phyloP scores from a whole-genome alignment of 2,797 vertebrate genomes.

The Picus viridis region DNA sequence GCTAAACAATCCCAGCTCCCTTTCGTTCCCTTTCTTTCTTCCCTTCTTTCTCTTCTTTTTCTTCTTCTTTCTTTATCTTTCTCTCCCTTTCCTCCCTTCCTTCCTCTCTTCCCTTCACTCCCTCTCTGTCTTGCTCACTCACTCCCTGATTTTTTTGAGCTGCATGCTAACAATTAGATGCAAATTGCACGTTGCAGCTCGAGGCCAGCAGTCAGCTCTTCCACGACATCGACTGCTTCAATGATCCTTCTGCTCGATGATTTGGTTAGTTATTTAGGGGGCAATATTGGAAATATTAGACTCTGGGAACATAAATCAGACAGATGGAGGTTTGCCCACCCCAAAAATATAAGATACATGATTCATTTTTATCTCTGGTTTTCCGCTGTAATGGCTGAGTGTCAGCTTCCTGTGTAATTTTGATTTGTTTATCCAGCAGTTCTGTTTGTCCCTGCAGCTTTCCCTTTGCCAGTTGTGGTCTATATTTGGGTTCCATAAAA shows the following conservation, averaged over 20 bases:
- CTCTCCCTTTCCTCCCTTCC: not conserved
- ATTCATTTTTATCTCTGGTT: constrained; percentile 83
- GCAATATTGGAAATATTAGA: constrained; percentile 78
- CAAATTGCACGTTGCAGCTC: constrained; percentile 31
- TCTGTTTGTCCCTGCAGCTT: constrained; percentile 90
- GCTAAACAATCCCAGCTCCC: too few relatives aligned
- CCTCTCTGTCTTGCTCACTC: not conserved
- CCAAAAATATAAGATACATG: constrained; percentile 79
- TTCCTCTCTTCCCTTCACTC: too few relatives aligned
- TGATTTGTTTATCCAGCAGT: constrained; percentile 89
- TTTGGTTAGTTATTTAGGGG: constrained; percentile 72
- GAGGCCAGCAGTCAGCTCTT: constrained; percentile 48
- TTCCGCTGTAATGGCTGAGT: constrained; percentile 80
- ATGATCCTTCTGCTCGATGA: constrained; percentile 70
- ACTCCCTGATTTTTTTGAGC: not conserved
- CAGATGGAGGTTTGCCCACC: constrained; percentile 72
- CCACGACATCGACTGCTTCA: constrained; percentile 71
- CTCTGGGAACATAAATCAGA: constrained; percentile 73
- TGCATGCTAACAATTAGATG: not conserved
- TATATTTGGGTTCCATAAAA: constrained; percentile 92
- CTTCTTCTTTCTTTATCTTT: not conserved
- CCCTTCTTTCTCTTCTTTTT: not conserved
- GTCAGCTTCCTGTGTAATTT: constrained; percentile 83
- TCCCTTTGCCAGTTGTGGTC: constrained; percentile 82
- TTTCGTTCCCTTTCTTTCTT: not conserved